Base-by-base conservation (phyloP, 2,888 invertebrate species). In the Uloborus plumipes region DNA sequence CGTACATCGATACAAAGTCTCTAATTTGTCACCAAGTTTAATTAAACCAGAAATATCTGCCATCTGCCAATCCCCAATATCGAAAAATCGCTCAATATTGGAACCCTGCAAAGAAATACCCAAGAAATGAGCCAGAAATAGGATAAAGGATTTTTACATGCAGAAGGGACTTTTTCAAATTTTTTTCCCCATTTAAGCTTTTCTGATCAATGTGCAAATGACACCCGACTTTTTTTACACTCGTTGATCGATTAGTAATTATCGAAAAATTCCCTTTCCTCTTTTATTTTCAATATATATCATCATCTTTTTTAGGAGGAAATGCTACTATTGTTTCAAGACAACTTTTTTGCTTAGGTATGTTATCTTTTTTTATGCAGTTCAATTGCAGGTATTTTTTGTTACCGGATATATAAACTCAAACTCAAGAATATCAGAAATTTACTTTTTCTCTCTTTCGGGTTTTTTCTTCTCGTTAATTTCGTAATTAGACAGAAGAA, bases 21-120 rank as follows among this genome's bases (percentile, higher is more conserved):
- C 75, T 81, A 81, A 81, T 81, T 81, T 81, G 81, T 81, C 81
- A 75, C 81, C 75, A 75, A 75, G 75, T 81, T 81, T 81, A 81
- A 81, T 81, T 81, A 81, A 81, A 81, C 58, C 65, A 70, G 59
- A 75, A 75, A 75, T 76, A 76, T 81, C 75, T 71, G n/a, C 64
- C 65, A 81, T 81, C 81, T 81, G 75, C 75, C 70, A 51, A 75
- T 75, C 49, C 71, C 78, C 81, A 70, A 81, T 81, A 81, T 81
- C 81, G 81, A 76, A 75, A 81, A 81, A 81, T 81, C 75, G 81
- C 71, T 81, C 81, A 71, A 81, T 81, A 75, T 59, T 59, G 66
- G 55, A 31, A 31, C 39, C 64, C 15, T 61, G 31, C 16, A 64
- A 80, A 81, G 71, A 75, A 71, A 64, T 51, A 75, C 22, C 58